phyloP scores from a whole-genome alignment of 2,113 vertebrate genomes.

The Neotoma lepida region DNA sequence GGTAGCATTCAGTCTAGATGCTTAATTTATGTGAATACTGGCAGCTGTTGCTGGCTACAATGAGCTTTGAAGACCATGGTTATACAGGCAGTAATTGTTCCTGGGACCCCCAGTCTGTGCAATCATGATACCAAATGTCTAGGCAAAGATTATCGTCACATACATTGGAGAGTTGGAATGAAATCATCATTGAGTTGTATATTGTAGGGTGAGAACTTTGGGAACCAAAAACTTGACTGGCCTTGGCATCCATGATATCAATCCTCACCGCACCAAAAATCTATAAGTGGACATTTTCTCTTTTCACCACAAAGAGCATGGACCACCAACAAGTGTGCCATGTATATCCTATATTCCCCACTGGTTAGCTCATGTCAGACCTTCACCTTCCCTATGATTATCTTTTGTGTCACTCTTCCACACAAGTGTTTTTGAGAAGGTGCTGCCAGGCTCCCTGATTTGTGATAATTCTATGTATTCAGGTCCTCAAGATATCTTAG shows the following conservation, averaged over 20 bases:
- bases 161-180: background rate
- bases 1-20: too few relatives aligned
- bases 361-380: background rate
- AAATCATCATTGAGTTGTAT: background rate
- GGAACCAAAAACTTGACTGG: background rate
- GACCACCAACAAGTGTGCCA: background rate
- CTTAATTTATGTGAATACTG: background rate
- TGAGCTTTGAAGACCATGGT: background rate
- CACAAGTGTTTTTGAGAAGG: background rate
- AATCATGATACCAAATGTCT: background rate
- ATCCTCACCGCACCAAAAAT: background rate
- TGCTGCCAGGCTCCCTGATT: background rate
- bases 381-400: background rate
- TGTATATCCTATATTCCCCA: background rate
- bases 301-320: background rate
- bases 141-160: background rate
- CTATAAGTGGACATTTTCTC: background rate
- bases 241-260: background rate
- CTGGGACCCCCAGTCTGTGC: background rate
- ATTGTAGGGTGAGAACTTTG: background rate
- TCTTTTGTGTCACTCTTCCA: background rate
- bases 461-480: background rate
- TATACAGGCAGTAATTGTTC: background rate
- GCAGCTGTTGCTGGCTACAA: background rate
- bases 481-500: background rate